A percentile compares a stretch with the other conserved stretches of the same genome.
Conservation (phyloP, 2,797 vertebrate species). For the Takifugu ocellatus region DNA sequence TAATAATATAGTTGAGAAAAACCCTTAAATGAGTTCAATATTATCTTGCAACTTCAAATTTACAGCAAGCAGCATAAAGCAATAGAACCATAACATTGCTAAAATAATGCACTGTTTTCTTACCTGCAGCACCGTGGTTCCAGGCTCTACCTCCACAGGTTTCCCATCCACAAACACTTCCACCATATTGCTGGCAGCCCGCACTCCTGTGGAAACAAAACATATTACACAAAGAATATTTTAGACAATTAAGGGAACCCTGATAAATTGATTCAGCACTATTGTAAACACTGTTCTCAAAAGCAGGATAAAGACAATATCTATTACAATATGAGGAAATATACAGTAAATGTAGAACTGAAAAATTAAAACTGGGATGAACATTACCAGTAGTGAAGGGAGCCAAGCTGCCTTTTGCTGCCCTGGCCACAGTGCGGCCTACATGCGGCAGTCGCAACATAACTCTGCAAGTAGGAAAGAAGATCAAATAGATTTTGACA, state of each 20-base stretch:
- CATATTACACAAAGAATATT: constrained; percentile 7
- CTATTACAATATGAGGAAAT: no score
- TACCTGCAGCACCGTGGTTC: constrained; percentile 96
- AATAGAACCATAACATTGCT: no score
- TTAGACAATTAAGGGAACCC: not conserved
- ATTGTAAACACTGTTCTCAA: not conserved
- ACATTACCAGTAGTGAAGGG: constrained; percentile 62
- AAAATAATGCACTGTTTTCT: no score
- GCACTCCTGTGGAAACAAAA: constrained; percentile 78
- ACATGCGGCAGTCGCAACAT: constrained; percentile 80
- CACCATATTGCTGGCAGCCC: constrained; percentile 87
- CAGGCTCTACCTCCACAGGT: constrained; percentile 87
- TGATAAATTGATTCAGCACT: not conserved
- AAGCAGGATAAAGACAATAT: no score
- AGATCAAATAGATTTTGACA: not conserved
- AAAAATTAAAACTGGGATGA: not conserved
- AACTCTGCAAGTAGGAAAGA: constrained; percentile 47
- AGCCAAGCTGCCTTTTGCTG: constrained; percentile 67
- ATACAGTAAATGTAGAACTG: not conserved
- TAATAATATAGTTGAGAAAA: no score
- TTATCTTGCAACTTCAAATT: no score
- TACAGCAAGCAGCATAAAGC: no score
- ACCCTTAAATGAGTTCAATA: no score
- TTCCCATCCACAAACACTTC: constrained; percentile 97
- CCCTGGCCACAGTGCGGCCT: constrained; percentile 72